These are phyloP conservation scores for Macrophya alboannulata DNA, from an alignment of 2,888 invertebrate species.

Conservation along the genomic window DNA sequence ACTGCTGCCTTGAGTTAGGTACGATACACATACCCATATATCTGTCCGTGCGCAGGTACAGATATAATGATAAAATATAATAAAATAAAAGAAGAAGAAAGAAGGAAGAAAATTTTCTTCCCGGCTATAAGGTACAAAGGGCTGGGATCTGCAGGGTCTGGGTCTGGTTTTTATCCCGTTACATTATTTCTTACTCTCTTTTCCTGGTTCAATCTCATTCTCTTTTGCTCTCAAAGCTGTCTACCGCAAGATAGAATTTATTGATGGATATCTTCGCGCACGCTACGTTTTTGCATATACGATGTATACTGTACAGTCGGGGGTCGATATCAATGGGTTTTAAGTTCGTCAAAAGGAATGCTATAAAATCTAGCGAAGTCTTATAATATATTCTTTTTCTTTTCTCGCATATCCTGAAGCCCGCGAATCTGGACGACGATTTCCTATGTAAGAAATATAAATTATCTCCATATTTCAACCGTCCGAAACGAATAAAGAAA, in stretches of 20 bases:
- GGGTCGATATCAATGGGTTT: slow-evolving; percentile 4
- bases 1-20: slow-evolving; percentile 21
- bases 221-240: slow-evolving; percentile 19
- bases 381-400: neutral
- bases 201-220: neutral
- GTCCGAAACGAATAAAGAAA: neutral
- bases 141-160: neutral
- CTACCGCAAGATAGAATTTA: neutral
- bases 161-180: neutral
- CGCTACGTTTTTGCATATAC: neutral
- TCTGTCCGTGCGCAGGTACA: neutral
- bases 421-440: neutral
- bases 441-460: slow-evolving; percentile 23
- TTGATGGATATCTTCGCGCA: slow-evolving; percentile 6
- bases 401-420: neutral
- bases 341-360: neutral
- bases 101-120: slow-evolving; percentile 13
- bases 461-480: slow-evolving; percentile 27
- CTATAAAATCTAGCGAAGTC: neutral
- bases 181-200: neutral
- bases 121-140: neutral
- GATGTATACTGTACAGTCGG: neutral
- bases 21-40: neutral
- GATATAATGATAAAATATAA: slow-evolving; percentile 8
- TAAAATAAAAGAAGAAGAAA: neutral